These are phyloP conservation scores for Cactoblastis cactorum DNA, from an alignment of 2,888 invertebrate species.

Conservation along the genomic window DNA sequence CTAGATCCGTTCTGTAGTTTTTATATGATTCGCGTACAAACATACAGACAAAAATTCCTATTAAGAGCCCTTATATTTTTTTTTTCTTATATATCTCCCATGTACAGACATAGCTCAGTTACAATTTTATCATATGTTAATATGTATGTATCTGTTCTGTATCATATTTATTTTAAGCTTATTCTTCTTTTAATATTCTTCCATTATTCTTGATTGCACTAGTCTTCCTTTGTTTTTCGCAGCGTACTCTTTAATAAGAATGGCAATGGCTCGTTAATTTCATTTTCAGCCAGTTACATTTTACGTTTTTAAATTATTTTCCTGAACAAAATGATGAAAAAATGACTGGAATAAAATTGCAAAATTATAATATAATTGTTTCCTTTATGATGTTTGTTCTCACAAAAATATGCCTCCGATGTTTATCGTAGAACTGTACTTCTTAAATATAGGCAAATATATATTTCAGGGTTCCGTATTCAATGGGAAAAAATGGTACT, in stretches of 20 bases:
- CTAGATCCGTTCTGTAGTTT: no score
- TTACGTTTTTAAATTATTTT: conserved; percentile 1
- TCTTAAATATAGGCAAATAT: no score
- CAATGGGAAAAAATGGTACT: no score
- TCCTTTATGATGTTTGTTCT: neutral
- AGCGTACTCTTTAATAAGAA: conserved; percentile 25
- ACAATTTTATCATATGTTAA: no score
- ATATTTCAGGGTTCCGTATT: no score
- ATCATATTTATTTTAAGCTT: neutral
- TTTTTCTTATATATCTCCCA: no score
- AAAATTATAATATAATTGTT: no score
- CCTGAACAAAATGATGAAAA: neutral
- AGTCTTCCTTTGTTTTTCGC: conserved; percentile 26
- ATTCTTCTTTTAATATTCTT: conserved; percentile 22
- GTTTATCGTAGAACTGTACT: no score
- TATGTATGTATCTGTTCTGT: neutral
- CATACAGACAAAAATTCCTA: no score
- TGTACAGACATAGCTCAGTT: no score
- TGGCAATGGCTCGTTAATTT: conserved; percentile 9
- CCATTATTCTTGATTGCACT: conserved; percentile 45
- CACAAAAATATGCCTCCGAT: no score
- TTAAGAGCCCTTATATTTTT: neutral
- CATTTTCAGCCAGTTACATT: conserved; percentile 10
- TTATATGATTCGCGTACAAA: no score
- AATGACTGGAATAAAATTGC: neutral